Evolutionary conservation across 2,113 vertebrate genomes (phyloP), one percentile per base, ranked within the genome.

Genomic region (Myotis lucifugus): DNA sequence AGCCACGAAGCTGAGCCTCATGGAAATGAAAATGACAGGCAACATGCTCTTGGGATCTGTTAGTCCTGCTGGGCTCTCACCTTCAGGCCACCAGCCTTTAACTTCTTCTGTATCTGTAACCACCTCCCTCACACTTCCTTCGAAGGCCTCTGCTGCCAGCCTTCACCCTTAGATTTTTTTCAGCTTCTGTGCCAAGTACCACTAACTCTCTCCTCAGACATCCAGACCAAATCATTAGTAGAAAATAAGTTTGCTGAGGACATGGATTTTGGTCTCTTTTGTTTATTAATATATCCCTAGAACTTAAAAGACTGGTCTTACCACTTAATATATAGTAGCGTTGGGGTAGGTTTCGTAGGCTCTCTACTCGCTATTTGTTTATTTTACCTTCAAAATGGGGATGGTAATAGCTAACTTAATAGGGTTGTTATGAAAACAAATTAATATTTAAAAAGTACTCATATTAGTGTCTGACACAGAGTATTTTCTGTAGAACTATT

Each of bases 391-490:
- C 37, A 76, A 88, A 93, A 78, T 52, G 17, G 29, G 34, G 18
- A 29, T 66, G 27, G n/a, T 64, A 61, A 37, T 64, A 87, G 29
- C 27, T 77, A 69, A 81, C 7, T 88, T 81, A 76, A 76, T 0
- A 77, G 9, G 13, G 73, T 66, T 91, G 18, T 76, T 91, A 52
- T 56, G 9, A 91, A 27, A 91, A 72, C 88, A 70, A 73, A 70
- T 78, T 73, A 79, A 48, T 96, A 93, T 61, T 94, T 93, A 8
- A 54, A 94, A 82, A 79, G 27, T n/a, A 83, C 6, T 34, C 37
- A 29, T 48, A 72, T 82, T 85, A 37, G 52, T 81, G 23, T 67
- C 54, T 86, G n/a, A 9, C 23, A 9, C 21, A 87, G 37, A 91
- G 15, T 34, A 56, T 56, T 11, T 42, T 42, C 67, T 67, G 5